A percentile compares a stretch with the other conserved stretches of the same genome.
These are phyloP conservation scores for Papilio glaucus DNA, from an alignment of 1,140 invertebrate genomes.

Conservation along the genomic window DNA sequence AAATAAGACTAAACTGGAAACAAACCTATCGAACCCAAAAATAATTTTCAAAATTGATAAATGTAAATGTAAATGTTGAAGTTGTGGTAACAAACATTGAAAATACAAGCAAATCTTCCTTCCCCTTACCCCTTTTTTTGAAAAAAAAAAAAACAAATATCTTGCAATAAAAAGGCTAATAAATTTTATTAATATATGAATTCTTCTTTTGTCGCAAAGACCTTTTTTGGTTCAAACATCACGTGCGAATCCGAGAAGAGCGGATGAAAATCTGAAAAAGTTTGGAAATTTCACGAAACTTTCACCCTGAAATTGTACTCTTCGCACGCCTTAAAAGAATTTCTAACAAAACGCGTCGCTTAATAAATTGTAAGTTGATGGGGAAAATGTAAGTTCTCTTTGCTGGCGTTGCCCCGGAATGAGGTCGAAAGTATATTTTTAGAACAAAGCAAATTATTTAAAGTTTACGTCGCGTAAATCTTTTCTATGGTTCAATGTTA, in stretches of 20 bases:
- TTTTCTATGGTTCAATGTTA: too few species aligned
- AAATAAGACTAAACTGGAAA: too few species aligned
- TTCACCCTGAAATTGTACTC: slow-evolving; percentile 46
- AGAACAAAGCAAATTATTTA: too few species aligned
- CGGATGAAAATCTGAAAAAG: slow-evolving; percentile 44
- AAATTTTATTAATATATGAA: too few species aligned
- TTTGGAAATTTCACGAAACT: slow-evolving; percentile 51
- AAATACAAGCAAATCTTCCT: too few species aligned
- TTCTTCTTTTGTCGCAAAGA: not conserved
- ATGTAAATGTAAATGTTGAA: too few species aligned
- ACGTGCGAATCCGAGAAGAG: slow-evolving; percentile 49
- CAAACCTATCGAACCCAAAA: too few species aligned
- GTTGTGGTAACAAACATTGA: too few species aligned
- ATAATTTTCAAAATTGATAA: too few species aligned
- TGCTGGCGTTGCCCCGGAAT: slow-evolving; percentile 4
- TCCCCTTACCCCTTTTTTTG: too few species aligned
- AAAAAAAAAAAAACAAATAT: too few species aligned
- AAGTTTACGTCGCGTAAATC: too few species aligned
- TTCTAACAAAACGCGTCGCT: slow-evolving; percentile 52
- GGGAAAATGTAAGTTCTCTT: slow-evolving; percentile 39
- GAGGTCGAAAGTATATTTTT: not conserved
- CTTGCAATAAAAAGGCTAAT: not conserved
- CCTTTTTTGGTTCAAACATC: slow-evolving; percentile 30
- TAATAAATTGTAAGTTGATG: slow-evolving; percentile 58
- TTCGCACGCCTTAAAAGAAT: slow-evolving; percentile 54